Percentiles rank a stretch among this genome's conserved stretches.
phyloP scores from a whole-genome alignment of 2,888 invertebrate species.

The Drosophila aldrichi region DNA sequence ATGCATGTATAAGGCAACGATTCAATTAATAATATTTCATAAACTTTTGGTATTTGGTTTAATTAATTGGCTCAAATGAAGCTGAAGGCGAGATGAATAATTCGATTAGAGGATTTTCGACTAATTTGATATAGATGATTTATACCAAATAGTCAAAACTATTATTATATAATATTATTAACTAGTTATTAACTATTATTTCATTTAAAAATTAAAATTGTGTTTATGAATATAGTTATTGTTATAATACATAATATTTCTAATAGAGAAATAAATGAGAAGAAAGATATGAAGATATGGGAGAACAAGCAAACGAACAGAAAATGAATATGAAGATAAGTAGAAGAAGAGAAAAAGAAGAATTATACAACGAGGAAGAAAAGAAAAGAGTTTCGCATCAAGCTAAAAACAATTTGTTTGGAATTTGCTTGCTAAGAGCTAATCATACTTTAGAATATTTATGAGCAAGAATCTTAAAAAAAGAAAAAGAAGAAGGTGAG shows the following conservation, averaged over 20 bases:
- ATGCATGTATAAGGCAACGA: neutral
- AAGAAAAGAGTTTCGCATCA: neutral
- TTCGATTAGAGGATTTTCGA: neutral
- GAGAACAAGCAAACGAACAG: no score
- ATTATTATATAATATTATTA: neutral
- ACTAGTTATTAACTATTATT: neutral
- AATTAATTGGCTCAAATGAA: conserved; percentile 25
- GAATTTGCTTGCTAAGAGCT: neutral
- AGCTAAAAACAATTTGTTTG: neutral
- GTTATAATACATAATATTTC: no score
- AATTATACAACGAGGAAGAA: neutral
- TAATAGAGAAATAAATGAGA: no score
- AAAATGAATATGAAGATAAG: no score
- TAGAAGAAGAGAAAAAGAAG: no score
- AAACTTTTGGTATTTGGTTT: neutral
- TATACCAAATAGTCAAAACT: neutral
- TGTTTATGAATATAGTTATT: no score
- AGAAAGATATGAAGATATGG: no score
- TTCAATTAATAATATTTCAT: conserved; percentile 19
- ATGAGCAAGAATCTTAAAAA: no score
- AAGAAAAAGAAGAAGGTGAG: no score
- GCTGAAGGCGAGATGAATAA: conserved; percentile 10
- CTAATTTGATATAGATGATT: neutral
- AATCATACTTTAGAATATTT: no score
- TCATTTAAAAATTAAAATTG: neutral